Evolutionary conservation across 2,113 vertebrate genomes (phyloP).

Genomic region (Pionites leucogaster): DNA sequence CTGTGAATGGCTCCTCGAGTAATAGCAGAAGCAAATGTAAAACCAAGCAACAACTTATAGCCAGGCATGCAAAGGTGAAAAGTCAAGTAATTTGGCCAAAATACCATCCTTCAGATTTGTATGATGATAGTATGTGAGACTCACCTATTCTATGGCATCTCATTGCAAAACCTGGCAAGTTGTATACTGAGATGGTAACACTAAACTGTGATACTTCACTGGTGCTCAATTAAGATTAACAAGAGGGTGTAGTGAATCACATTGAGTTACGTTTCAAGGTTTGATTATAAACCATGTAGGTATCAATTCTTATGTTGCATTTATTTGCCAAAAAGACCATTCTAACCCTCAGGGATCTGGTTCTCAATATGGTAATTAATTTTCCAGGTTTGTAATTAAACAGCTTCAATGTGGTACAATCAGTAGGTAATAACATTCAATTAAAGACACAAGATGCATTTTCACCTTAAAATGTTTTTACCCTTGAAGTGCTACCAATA

Average conservation of each 20-base stretch:
- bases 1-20: not conserved
- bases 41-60: not conserved
- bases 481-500: slow-evolving; percentile 81
- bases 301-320: slow-evolving; percentile 77
- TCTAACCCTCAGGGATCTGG: slow-evolving; percentile 67
- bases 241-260: slow-evolving; percentile 64
- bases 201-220: slow-evolving; percentile 30
- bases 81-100: not conserved
- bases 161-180: not conserved
- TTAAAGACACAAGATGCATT: slow-evolving; percentile 80
- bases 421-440: slow-evolving; percentile 81
- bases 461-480: slow-evolving; percentile 82
- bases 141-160: not conserved
- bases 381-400: slow-evolving; percentile 81
- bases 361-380: slow-evolving; percentile 78
- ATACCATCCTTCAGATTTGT: not conserved
- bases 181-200: not conserved
- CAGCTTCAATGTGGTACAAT: slow-evolving; percentile 75
- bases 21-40: not conserved
- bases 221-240: slow-evolving; percentile 62
- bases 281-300: slow-evolving; percentile 65
- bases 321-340: slow-evolving; percentile 75
- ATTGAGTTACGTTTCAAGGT: slow-evolving; percentile 53
- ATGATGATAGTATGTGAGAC: not conserved
- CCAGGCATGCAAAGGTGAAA: not conserved